phyloP scores from a whole-genome alignment of 2,888 invertebrate species.

The Didymodactylos carnosus region DNA sequence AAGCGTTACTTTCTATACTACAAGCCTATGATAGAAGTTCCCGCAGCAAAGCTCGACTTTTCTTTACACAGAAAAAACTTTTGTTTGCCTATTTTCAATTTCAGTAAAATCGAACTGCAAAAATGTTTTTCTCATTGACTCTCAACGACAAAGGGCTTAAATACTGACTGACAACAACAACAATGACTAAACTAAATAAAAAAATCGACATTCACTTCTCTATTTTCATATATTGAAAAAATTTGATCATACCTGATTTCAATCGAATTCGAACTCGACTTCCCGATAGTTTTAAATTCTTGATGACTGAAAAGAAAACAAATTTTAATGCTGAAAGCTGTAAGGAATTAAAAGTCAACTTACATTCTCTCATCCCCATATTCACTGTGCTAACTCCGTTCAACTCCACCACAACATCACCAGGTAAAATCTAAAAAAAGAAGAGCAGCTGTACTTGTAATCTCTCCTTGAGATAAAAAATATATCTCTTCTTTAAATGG shows the following conservation, averaged over 20 bases:
- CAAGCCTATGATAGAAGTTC: no score
- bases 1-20: no score
- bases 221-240: no score
- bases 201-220: no score
- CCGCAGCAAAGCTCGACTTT: no score
- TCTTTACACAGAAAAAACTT: no score
- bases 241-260: conserved; percentile 15
- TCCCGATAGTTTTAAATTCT: conserved; percentile 6
- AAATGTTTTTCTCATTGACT: no score
- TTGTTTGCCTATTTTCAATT: no score
- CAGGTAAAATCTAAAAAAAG: conserved; percentile 7
- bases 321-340: not conserved
- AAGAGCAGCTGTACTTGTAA: not conserved
- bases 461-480: not conserved
- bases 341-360: not conserved
- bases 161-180: no score
- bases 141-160: no score
- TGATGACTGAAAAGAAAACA: conserved; percentile 6
- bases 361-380: conserved; percentile 7
- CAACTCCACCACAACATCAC: conserved; percentile 10
- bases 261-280: conserved; percentile 9
- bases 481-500: not conserved
- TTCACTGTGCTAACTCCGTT: conserved; percentile 5
- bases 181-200: no score
- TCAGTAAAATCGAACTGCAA: no score